Percentiles rank a stretch among this genome's conserved stretches.
Evolutionary conservation across 2,113 vertebrate species (phyloP).

Genomic region (Clarias magur): DNA sequence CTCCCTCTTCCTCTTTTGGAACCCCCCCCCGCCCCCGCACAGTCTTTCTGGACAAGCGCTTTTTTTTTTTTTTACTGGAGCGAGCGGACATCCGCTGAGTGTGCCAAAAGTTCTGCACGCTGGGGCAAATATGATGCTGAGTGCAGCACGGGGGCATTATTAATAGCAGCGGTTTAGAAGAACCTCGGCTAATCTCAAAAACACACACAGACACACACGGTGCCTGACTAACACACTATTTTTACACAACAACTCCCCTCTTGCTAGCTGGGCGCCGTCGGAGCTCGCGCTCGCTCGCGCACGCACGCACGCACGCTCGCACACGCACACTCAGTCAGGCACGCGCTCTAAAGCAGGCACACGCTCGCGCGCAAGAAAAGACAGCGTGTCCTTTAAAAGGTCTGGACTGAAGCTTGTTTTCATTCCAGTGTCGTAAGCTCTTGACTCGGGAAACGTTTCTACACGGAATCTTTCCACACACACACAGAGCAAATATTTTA

Average conservation of each 20-base stretch:
- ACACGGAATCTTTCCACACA: not conserved
- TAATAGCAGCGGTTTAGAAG: slow-evolving; percentile 16
- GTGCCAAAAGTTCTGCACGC: slow-evolving; percentile 29
- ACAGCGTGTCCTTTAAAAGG: slow-evolving; percentile 3
- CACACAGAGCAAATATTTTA: not conserved
- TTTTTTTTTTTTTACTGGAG: slow-evolving; percentile 23
- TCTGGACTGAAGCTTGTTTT: slow-evolving; percentile 32
- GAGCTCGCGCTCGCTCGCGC: not conserved
- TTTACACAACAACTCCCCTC: not conserved
- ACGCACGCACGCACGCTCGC: not conserved
- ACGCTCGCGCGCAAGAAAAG: not conserved
- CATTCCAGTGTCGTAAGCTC: slow-evolving; percentile 22
- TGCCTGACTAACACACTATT: not conserved
- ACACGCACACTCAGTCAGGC: not conserved
- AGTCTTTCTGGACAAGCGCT: slow-evolving; percentile 11
- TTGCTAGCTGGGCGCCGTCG: not conserved
- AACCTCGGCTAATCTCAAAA: not conserved
- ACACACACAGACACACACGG: not conserved
- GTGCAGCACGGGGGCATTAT: slow-evolving; percentile 2
- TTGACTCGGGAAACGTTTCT: not conserved
- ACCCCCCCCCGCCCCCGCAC: too few species aligned
- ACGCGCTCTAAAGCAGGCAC: not conserved
- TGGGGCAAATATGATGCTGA: slow-evolving; percentile 18
- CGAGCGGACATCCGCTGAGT: slow-evolving; percentile 35
- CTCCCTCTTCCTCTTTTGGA: slow-evolving; percentile 13